Base-by-base conservation (phyloP, 2,113 vertebrate genomes). In the Choloepus hoffmanni region DNA sequence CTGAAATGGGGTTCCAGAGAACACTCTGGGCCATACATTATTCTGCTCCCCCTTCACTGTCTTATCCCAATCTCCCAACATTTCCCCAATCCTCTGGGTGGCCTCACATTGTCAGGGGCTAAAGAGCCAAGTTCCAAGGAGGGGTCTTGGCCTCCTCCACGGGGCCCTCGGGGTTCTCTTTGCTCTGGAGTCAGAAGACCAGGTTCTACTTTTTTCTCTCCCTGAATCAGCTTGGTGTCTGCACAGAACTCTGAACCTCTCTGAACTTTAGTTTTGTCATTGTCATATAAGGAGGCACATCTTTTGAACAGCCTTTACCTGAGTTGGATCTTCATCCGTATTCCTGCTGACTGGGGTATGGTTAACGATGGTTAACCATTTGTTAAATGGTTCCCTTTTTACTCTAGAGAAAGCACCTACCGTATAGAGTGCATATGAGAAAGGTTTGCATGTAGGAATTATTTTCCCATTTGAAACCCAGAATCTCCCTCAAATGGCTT, bases 381-480 rank as follows among this genome's bases (percentile, higher is more conserved):
- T 24, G n/a, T 94, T 87, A 97, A 97, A 94, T 6, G 95, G 79
- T 73, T 96, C 50, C 53, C 81, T 92, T 94, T 98, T 28, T 0
- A 94, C 97, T 85, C 77, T 14, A 65, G 91, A 97, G 28, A 84
- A 94, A 97, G 33, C 81, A 90, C 91, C 93, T 88, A 45, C 90
- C 89, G 62, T 96, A 82, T 90, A 89, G 63, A 87, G 97, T 68
- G 65, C 8, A 2, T 95, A 93, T 43, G 95, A 96, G 93, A 97
- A 95, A 85, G 95, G 95, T 97, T 97, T 98, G 96, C 97, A 98
- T 0, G 30, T 91, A 85, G 53, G 94, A 98, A 98, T 99, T 98
- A 98, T 98, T 98, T 98, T 98, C 98, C 98, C 97, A 98, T 98
- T 99, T 98, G 98, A 98, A 98, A 98, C 90, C 97, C 97, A 98